Conservation (phyloP, 2,888 invertebrate species). For the Himalopsyche kuldschensis region DNA sequence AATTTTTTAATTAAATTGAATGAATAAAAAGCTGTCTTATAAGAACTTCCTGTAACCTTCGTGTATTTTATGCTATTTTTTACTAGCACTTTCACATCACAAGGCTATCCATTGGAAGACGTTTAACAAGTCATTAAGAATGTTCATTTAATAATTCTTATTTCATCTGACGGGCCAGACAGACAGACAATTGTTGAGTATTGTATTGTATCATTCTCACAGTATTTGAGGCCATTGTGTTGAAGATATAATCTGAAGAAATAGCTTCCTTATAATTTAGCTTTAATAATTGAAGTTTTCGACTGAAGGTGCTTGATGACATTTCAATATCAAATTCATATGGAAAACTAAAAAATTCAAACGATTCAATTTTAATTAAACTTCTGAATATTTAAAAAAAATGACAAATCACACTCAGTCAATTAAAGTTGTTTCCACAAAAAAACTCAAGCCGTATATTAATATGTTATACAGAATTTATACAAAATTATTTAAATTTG, state of each 20-base stretch:
- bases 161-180: background rate
- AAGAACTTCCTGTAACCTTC: background rate
- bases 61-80: background rate
- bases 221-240: background rate
- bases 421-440: background rate
- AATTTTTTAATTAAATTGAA: background rate
- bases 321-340: no score
- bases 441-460: background rate
- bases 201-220: background rate
- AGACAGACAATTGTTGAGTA: background rate
- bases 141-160: background rate
- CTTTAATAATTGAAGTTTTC: no score
- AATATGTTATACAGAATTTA: background rate
- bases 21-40: background rate
- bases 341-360: no score
- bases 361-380: no score
- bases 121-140: background rate
- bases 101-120: background rate
- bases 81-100: background rate
- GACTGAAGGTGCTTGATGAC: no score
- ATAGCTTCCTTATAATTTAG: background rate
- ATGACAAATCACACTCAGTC: background rate
- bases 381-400: background rate
- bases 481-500: background rate
- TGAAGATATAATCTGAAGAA: background rate